These are phyloP conservation scores for Chelonoidis abingdonii DNA, from an alignment of 2,113 vertebrate species.

Conservation along the genomic window DNA sequence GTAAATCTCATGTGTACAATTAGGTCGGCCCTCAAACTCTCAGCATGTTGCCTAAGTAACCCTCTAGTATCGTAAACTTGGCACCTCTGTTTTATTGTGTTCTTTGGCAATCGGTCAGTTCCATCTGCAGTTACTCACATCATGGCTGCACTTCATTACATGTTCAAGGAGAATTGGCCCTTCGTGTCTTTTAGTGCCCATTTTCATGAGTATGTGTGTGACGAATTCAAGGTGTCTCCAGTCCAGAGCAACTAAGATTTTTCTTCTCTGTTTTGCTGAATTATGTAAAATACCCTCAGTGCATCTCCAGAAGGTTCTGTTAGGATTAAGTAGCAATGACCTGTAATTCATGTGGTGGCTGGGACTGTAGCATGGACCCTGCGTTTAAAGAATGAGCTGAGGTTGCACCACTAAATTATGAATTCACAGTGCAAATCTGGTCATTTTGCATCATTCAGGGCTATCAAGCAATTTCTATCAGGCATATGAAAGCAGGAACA, in stretches of 20 bases:
- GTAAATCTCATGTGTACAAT: neutral
- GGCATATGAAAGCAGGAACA: slow-evolving; percentile 44
- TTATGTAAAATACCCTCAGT: neutral
- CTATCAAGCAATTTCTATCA: slow-evolving; percentile 53
- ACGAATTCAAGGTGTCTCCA: neutral
- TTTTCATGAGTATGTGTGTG: neutral
- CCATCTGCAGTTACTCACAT: neutral
- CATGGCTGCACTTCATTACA: neutral
- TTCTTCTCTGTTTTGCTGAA: slow-evolving; percentile 5
- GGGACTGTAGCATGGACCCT: slow-evolving; percentile 30
- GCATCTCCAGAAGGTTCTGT: neutral
- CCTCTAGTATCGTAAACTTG: neutral
- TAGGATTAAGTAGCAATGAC: slow-evolving; percentile 10
- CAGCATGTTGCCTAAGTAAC: neutral
- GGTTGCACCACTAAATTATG: slow-evolving; percentile 34
- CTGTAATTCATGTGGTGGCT: slow-evolving; percentile 28
- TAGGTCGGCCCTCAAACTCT: neutral
- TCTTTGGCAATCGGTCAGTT: neutral
- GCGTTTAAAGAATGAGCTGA: slow-evolving; percentile 3
- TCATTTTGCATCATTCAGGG: slow-evolving; percentile 72
- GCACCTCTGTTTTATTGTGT: neutral
- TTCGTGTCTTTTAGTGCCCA: neutral
- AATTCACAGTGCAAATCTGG: slow-evolving; percentile 58
- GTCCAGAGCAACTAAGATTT: neutral
- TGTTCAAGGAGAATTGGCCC: neutral